Base-by-base conservation (phyloP, 2,888 invertebrate species). In the Caradrina kadenii region DNA sequence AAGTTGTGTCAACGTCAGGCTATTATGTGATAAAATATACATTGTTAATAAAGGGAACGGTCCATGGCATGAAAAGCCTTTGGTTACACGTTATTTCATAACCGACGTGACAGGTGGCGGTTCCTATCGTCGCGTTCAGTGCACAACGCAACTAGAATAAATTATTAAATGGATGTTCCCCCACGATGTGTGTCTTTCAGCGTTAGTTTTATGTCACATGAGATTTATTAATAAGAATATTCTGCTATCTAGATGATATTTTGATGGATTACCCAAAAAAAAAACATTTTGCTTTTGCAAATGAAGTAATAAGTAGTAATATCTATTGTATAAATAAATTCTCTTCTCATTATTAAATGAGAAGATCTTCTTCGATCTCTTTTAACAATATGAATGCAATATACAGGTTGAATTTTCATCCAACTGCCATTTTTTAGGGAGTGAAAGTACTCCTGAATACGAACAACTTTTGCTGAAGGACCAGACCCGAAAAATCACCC, bases 101-200 rank as follows among this genome's bases (percentile, higher is more conserved):
- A 58, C 52, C 49, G 39, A 54, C 61, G 56, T 73, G 81, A 58
- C 76, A 81, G 76, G 60, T 70, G 70, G 73, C 19, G 65, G 70
- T 65, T 76, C 64, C 52, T 76, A 73, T 70, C 64, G 59, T 54
- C 64, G 66, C 69, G 58, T 69, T 73, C 68, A 53, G 48, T 55
- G 56, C 60, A 64, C 66, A 76, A 81, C 69, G 64, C 70, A 59
- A 49, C 35, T 55, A 66, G 81, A 81, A 81, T 81, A 64, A 73
- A 70, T 73, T 80, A 81, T 71, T 63, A 80, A 75, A 64, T 61
- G 69, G 58, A 61, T 59, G 65, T 63, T 58, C 54, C 56, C 53
- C 50, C 50, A 62, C 69, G 66, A 64, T 63, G 60, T 72, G 60
- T 63, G 63, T 48, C 55, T 60, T 49, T 49, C 52, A 42, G 48